Conservation (phyloP, 2,888 invertebrate species). For the Melieria picta region DNA sequence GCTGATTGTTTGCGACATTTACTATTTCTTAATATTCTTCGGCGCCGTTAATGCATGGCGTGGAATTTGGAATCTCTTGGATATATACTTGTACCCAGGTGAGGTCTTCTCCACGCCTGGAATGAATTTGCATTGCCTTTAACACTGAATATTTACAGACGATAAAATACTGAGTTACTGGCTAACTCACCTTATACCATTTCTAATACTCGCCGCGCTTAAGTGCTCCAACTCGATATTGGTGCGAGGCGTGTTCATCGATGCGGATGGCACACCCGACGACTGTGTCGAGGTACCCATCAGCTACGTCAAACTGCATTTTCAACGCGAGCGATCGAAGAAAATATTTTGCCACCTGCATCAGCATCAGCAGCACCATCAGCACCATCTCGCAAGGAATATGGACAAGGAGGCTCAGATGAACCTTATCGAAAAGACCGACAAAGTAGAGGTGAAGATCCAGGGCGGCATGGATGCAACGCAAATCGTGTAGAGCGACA, state of each 20-base stretch:
- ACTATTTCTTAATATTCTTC: slow-evolving; percentile 79
- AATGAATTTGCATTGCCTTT: no score
- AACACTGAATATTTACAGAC: slow-evolving; percentile 66
- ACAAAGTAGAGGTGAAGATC: slow-evolving; percentile 43
- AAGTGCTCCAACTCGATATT: slow-evolving; percentile 89
- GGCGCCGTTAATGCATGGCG: slow-evolving; percentile 91
- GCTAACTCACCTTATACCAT: slow-evolving; percentile 80
- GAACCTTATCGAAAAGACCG: slow-evolving; percentile 54
- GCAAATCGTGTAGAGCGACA: slow-evolving; percentile 50
- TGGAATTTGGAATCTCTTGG: slow-evolving; percentile 84
- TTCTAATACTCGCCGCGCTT: slow-evolving; percentile 78
- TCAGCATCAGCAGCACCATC: slow-evolving; percentile 39
- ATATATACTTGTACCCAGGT: slow-evolving; percentile 83
- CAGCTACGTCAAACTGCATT: slow-evolving; percentile 82
- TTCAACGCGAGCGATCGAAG: slow-evolving; percentile 75
- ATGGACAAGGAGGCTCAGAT: slow-evolving; percentile 54
- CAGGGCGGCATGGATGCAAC: slow-evolving; percentile 45
- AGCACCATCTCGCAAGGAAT: slow-evolving; percentile 43
- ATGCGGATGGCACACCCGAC: slow-evolving; percentile 84
- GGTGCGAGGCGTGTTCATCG: slow-evolving; percentile 88
- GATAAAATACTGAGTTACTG: slow-evolving; percentile 80
- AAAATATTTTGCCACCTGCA: slow-evolving; percentile 55
- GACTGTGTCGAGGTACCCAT: slow-evolving; percentile 87
- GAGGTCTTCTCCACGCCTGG: slow-evolving; percentile 35
- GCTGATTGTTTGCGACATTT: slow-evolving; percentile 78